Evolutionary conservation across 2,113 vertebrate species (phyloP), one percentile per base, ranked within the genome.

Genomic region (Marmota monax): DNA sequence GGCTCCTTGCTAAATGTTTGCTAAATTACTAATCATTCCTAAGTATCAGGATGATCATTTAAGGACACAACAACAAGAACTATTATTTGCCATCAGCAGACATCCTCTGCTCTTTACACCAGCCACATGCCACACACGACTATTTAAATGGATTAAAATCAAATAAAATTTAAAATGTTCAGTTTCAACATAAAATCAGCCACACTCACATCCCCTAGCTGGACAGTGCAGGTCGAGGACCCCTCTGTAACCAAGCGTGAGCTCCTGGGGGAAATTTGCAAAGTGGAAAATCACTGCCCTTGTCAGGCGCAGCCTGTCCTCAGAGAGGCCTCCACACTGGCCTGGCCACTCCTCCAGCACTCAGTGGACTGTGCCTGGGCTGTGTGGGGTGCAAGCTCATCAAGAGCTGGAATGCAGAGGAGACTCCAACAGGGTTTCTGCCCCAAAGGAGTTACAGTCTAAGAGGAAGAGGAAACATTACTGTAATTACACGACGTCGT

Each of bases 81-180:
- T 29, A 32, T 42, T 45, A 69, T 85, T 2, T 22, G 18, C 25
- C 69, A 23, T 61, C 51, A 70, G 25, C 16, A 84, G 45, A 56
- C 45, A 88, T 8, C 42, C 63, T 58, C 8, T 3, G 2, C 29
- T 83, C 78, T 90, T 74, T 58, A 70, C 76, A 80, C 20, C 29
- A 56, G 56, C 13, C 27, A 23, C 23, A 42, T 39, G 82, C 63
- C 34, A 42, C 51, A 32, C n/a, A 32, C 34, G 23, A 27, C 53
- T 87, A 17, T 39, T 74, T 84, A 56, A n/a, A 17, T 20, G 3
- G 42, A 67, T 76, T 63, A 29, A 76, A 58, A 77, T 89, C 18
- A 89, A 51, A 69, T 76, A 11, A 61, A 53, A 86, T 39, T n/a
- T 82, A 67, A 78, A 88, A 61, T 45, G 45, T 84, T 80, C 34